Percentiles rank a stretch among this genome's conserved stretches.
phyloP scores from a whole-genome alignment of 1,140 invertebrate species.

The Chrysopa pallens region DNA sequence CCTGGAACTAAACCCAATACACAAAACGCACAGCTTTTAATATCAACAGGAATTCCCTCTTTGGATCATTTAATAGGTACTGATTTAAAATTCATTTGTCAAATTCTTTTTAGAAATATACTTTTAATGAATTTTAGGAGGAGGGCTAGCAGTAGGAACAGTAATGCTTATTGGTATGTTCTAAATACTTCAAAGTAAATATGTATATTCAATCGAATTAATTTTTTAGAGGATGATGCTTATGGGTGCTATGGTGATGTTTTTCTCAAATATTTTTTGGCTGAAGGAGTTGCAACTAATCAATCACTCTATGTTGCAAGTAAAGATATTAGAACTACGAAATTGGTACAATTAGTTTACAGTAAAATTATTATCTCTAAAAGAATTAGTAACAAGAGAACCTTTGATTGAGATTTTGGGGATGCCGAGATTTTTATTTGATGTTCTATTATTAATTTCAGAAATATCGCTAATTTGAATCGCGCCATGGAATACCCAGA shows the following conservation, averaged over 20 bases:
- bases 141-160: conserved; percentile 38
- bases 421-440: too few relatives aligned
- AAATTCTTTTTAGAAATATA: conserved; percentile 5
- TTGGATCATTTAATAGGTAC: conserved; percentile 45
- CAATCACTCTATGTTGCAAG: conserved; percentile 55
- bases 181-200: not conserved
- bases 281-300: conserved; percentile 55
- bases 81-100: conserved; percentile 10
- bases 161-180: conserved; percentile 33
- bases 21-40: conserved; percentile 45
- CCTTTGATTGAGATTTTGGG: too few relatives aligned
- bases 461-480: too few relatives aligned
- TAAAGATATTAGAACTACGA: conserved; percentile 42
- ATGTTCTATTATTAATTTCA: too few relatives aligned
- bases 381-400: too few relatives aligned
- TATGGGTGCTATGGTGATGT: conserved; percentile 55
- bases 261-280: conserved; percentile 62
- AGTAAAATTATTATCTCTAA: not conserved
- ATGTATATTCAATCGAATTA: conserved; percentile 4
- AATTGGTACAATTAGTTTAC: conserved; percentile 29
- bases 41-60: conserved; percentile 52
- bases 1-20: conserved; percentile 41
- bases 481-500: too few relatives aligned
- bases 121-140: conserved; percentile 23
- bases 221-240: conserved; percentile 57